These are phyloP conservation scores for Galbula dea DNA, from an alignment of 2,113 vertebrate species.

Conservation along the genomic window DNA sequence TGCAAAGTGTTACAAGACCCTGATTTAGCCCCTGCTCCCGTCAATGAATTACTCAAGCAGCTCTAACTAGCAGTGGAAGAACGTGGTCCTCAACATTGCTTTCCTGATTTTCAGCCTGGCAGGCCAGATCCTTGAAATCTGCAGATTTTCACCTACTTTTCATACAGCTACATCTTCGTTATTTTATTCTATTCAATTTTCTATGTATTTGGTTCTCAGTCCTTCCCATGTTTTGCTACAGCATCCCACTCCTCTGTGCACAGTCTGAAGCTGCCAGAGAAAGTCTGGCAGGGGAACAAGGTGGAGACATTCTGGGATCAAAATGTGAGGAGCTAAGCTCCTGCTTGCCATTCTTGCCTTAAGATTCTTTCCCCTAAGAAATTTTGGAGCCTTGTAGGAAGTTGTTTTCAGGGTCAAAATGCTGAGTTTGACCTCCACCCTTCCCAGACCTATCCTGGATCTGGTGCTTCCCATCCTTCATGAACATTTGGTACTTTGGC, in stretches of 20 bases:
- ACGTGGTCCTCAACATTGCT: not conserved
- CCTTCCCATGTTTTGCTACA: not conserved
- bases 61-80: not conserved
- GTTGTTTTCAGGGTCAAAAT: not conserved
- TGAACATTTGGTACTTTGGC: rapidly evolving
- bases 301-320: not conserved
- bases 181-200: not conserved
- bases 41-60: not conserved
- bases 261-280: not conserved
- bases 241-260: not conserved
- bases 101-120: not conserved
- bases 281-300: not conserved
- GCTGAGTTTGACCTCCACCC: not conserved
- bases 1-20: not conserved
- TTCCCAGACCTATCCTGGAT: not conserved
- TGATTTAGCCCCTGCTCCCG: not conserved
- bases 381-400: not conserved
- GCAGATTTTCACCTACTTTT: not conserved
- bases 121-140: not conserved
- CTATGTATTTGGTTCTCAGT: not conserved
- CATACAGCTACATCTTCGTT: not conserved
- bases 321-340: not conserved
- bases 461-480: not conserved
- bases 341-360: no score
- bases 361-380: not conserved